phyloP scores from a whole-genome alignment of 2,113 vertebrate genomes.

The Dunckerocampus dactyliophorus region DNA sequence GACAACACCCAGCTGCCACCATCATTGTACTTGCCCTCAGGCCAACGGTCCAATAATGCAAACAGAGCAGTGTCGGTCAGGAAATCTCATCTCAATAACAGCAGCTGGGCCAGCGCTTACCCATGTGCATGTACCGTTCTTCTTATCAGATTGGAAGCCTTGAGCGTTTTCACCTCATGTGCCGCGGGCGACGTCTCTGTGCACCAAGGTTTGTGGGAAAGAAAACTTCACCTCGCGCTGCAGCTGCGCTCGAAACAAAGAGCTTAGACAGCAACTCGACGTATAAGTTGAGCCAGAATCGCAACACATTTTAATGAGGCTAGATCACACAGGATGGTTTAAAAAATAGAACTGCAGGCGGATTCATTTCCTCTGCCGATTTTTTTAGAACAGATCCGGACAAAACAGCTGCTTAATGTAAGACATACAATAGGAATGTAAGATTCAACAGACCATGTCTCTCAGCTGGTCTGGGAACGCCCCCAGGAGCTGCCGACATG shows the following conservation, averaged over 20 bases:
- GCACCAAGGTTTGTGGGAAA: conserved; percentile 24
- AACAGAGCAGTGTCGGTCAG: conserved; percentile 7
- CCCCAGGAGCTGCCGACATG: no score
- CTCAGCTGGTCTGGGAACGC: no score
- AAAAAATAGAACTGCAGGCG: conserved; percentile 38
- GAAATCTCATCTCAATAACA: conserved; percentile 32
- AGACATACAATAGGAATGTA: conserved; percentile 38
- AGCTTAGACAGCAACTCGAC: conserved; percentile 54
- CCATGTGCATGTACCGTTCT: neutral
- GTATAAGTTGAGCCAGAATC: conserved; percentile 29
- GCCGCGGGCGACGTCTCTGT: conserved; percentile 21
- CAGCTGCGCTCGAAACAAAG: conserved; percentile 50
- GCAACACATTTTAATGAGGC: conserved; percentile 54
- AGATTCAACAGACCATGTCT: no score
- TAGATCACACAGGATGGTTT: conserved; percentile 37
- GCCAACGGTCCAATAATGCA: conserved; percentile 28
- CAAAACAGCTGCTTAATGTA: conserved; percentile 41
- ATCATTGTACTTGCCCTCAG: conserved; percentile 35
- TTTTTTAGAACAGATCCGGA: conserved; percentile 34
- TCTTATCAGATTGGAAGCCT: conserved; percentile 42
- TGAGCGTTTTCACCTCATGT: conserved; percentile 31
- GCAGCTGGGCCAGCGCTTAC: conserved; percentile 14
- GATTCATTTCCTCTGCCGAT: conserved; percentile 49
- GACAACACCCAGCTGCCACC: conserved; percentile 24
- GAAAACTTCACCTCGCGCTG: conserved; percentile 29